Evolutionary conservation across 2,888 invertebrate genomes (phyloP), one percentile per base, ranked within the genome.

Genomic region (Pantelozetes paolii): DNA sequence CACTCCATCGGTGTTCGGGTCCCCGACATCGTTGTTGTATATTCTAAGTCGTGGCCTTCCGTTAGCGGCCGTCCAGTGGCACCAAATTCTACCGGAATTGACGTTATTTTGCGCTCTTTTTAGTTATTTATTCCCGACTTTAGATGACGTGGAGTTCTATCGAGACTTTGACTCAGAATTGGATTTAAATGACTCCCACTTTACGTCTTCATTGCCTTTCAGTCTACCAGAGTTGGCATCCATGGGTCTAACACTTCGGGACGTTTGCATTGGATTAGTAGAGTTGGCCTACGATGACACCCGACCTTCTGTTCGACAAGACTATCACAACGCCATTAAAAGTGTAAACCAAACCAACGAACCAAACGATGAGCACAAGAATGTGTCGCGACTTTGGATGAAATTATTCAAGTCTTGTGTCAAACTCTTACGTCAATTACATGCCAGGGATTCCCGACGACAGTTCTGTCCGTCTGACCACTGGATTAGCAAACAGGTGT

Each of bases 111-210:
- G 92, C 81, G 88, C 91, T 1, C 83, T 93, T 0, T 91, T 92
- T 81, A 89, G 89, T 59, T 85, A 91, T 50, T 84, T 92, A 3
- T 86, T 94, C 70, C 89, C 90, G 0, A 92, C 93, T 0, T 82
- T 94, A 36, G 92, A 94, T 79, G 94, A 94, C 81, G 88, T 89
- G 0, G 94, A 94, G 83, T 92, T 94, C 82, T 89, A 88, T 70
- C 79, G 79, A 30, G 84, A 79, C 64, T 30, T 40, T 15, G 71
- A 72, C 50, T 67, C 42, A 23, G 30, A 45, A 15, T 48, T 71
- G 11, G 28, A 70, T 5, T 9, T 13, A 0, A 71, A 20, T 9
- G 32, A 40, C 13, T 3, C 15, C 2, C 20, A 50, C 20, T 28
- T n/a, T 11, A 71, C 45, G 30, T 59, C 67, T n/a, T 50, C 83